Evolutionary conservation across 2,113 vertebrate genomes (phyloP).

Genomic region (Leptobrachium leishanense): DNA sequence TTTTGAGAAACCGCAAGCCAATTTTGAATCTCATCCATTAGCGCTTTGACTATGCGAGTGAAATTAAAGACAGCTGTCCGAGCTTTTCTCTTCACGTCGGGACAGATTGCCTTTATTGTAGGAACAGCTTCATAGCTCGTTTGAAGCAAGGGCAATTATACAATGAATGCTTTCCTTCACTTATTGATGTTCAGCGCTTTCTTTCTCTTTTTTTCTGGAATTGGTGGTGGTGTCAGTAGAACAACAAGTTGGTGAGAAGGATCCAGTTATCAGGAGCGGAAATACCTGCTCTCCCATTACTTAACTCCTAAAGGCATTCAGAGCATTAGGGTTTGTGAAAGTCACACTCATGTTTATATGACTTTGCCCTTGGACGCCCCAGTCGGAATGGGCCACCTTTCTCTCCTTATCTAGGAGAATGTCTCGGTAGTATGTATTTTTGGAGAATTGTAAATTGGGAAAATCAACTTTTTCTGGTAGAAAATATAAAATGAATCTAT

Average conservation of each 20-base stretch:
- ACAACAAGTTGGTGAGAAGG: slow-evolving; percentile 59
- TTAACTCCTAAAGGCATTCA: neutral
- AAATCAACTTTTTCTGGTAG: no score
- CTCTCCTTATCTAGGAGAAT: no score
- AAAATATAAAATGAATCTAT: no score
- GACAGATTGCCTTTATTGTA: slow-evolving; percentile 82
- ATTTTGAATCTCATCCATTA: slow-evolving; percentile 63
- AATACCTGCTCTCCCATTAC: slow-evolving; percentile 1
- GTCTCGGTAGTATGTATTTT: no score
- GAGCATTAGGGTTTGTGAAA: no score
- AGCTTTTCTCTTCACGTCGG: slow-evolving; percentile 64
- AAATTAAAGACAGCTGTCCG: slow-evolving; percentile 87
- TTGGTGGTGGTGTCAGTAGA: slow-evolving; percentile 54
- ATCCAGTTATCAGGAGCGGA: slow-evolving; percentile 39
- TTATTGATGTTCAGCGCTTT: slow-evolving; percentile 64
- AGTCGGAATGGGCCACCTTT: no score
- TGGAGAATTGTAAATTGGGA: no score
- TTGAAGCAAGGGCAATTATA: slow-evolving; percentile 89
- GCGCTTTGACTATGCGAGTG: slow-evolving; percentile 77
- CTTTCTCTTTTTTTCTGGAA: slow-evolving; percentile 52
- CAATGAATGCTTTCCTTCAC: slow-evolving; percentile 87
- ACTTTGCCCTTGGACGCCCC: no score
- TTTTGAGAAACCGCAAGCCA: slow-evolving; percentile 58
- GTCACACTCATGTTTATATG: no score
- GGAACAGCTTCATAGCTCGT: slow-evolving; percentile 72